These are phyloP conservation scores for Epinephelus moara DNA, from an alignment of 2,113 vertebrate species.

Conservation along the genomic window DNA sequence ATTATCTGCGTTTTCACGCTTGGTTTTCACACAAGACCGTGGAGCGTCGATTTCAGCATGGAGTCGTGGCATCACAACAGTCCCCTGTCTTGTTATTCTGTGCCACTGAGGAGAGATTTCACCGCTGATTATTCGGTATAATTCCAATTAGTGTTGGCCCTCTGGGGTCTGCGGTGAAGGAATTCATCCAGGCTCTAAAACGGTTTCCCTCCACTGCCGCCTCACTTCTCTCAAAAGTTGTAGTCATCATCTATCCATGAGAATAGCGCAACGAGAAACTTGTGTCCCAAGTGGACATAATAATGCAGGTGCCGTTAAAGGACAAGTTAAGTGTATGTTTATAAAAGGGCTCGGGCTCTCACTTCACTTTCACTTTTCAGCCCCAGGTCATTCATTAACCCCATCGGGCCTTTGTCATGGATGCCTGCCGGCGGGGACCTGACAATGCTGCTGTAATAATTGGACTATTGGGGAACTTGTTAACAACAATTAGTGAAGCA, in stretches of 20 bases:
- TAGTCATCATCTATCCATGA: constrained; percentile 62
- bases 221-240: constrained; percentile 29
- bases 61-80: constrained; percentile 50
- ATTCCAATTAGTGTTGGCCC: constrained; percentile 75
- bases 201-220: constrained; percentile 12
- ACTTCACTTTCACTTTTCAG: constrained; percentile 74
- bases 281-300: constrained; percentile 69
- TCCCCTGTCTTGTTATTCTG: constrained; percentile 52
- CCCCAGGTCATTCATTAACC: constrained; percentile 85
- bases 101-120: constrained; percentile 52
- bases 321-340: constrained; percentile 83
- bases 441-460: constrained; percentile 79
- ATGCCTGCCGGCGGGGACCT: constrained; percentile 66
- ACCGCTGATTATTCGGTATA: constrained; percentile 76
- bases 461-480: constrained; percentile 83
- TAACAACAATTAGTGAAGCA: constrained; percentile 88
- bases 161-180: constrained; percentile 14
- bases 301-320: constrained; percentile 72
- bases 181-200: constrained; percentile 36
- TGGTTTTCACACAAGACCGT: constrained; percentile 73
- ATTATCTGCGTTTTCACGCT: constrained; percentile 83
- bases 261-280: constrained; percentile 74
- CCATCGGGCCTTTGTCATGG: constrained; percentile 78
- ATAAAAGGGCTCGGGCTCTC: constrained; percentile 66
- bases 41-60: constrained; percentile 65